Conservation (phyloP, 1,140 invertebrate genomes). For the Maconellicoccus hirsutus region DNA sequence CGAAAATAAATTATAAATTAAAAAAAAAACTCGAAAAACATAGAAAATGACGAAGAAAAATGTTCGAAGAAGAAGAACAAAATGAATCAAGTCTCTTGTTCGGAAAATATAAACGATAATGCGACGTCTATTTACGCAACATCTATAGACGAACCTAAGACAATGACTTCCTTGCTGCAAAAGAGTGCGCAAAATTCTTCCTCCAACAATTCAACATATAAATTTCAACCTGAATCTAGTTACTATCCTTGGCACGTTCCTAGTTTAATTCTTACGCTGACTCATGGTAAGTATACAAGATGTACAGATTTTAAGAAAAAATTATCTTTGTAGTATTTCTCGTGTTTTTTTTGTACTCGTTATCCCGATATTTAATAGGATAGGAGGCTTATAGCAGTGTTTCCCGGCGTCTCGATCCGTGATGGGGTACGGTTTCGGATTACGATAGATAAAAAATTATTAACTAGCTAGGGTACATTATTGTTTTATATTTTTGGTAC, state of each 20-base stretch:
- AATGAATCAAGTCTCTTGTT: background rate
- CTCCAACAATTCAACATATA: background rate
- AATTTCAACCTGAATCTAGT: background rate
- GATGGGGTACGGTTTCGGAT: no score
- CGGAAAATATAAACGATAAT: background rate
- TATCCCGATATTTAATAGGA: no score
- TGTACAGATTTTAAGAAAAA: no score
- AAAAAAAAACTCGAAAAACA: background rate
- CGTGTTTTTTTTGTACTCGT: no score
- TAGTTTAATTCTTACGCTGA: slow-evolving; percentile 11
- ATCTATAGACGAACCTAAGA: slow-evolving; percentile 6
- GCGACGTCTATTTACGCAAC: background rate
- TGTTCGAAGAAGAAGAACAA: background rate
- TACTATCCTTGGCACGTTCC: slow-evolving; percentile 13
- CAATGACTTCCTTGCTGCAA: background rate
- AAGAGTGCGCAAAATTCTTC: slow-evolving; percentile 12
- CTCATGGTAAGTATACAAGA: background rate
- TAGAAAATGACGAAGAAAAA: slow-evolving; percentile 13
- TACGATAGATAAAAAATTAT: no score
- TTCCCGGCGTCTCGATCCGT: no score
- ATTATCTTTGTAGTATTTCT: no score
- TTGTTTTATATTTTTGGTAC: no score
- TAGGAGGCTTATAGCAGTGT: no score
- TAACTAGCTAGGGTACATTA: no score
- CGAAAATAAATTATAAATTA: background rate